Evolutionary conservation across 2,113 vertebrate genomes (phyloP), one percentile per base, ranked within the genome.

Genomic region (Irena cyanogastra): DNA sequence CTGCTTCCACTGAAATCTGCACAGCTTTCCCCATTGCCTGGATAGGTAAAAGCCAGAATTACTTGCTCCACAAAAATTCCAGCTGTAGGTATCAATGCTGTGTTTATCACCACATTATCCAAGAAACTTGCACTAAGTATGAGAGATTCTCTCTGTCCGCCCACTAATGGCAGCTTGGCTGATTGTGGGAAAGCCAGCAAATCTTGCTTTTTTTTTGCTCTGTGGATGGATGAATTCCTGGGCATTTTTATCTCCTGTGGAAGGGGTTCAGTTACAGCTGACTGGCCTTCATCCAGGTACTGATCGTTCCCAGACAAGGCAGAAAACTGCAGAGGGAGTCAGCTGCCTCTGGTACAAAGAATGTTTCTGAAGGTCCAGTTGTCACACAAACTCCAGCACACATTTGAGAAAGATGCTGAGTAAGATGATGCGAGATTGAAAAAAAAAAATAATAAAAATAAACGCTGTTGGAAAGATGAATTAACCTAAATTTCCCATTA

Each of bases 261-360:
- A 94, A 91, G 24, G 87, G 82, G 59, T 81, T 91, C 75, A 28
- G 45, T 95, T 95, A 95, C 91, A 95, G 87, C 54, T 2, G 20
- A 20, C 70, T 97, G 95, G 95, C 91, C 82, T 86, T 78, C 87
- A 70, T 95, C 95, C 95, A 96, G 93, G 93, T 93, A 53, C 53
- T 85, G 91, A 83, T 95, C 63, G 91, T 96, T 95, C 90, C 94
- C 91, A 95, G 82, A 79, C 87, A 80, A 87, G n/a, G 57, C 69
- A 89, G 77, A 95, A 93, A 91, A 53, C 61, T 74, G 61, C 61
- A 87, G 65, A 89, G 4, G 1, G 44, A 82, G 33, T 76, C 50
- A 68, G 0, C 18, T 74, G 78, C 66, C 45, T 76, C 57, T 80
- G 49, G 45, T 79, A 61, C 15, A 91, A 76, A 45, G 33, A 41